Base-by-base conservation (phyloP, 2,797 vertebrate genomes). In the Anniella stebbinsi region DNA sequence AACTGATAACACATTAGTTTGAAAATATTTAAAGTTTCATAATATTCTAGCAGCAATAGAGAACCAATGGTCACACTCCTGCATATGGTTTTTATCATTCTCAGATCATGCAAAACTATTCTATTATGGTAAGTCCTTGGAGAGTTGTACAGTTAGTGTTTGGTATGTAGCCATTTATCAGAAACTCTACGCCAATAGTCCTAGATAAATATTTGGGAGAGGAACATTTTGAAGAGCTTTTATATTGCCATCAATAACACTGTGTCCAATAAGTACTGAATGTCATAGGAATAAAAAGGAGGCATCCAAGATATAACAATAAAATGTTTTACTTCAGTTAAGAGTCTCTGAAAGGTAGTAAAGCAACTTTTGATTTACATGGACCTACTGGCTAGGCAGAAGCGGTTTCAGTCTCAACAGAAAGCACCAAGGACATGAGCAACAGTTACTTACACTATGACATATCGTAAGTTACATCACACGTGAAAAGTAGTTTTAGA, bases 361-460 rank as follows among this genome's bases (percentile, higher is more conserved):
- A 90, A 78, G 28, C 1, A 94, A 87, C 87, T 81, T 45, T 80
- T 70, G 66, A 45, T 18, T 92, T 91, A 90, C 8, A 45, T 11
- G 84, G 88, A 12, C 8, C 89, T 23, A 75, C 51, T 72, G 0
- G 0, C 69, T 75, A 91, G 51, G 87, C 6, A 57, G n/a, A 89
- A 94, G 88, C 87, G 66, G 9, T 67, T 28, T 67, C 36, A 67
- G 10, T 9, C 33, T 54, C 85, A 92, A 66, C 3, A 25, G 25
- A 33, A 91, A 88, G 78, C 86, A 70, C 25, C 51, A 88, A 92
- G 69, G 89, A 85, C 12, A 54, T 72, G 77, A 54, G 25, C 0
- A 28, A 17, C 66, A 87, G 1, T 28, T 92, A 72, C 36, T 38
- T 73, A 48, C 51, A 36, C 66, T 18, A 25, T 57, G 28, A 70